Percentiles rank a stretch among this genome's conserved stretches.
These are phyloP conservation scores for Colossoma macropomum DNA, from an alignment of 2,113 vertebrate species.

Conservation along the genomic window DNA sequence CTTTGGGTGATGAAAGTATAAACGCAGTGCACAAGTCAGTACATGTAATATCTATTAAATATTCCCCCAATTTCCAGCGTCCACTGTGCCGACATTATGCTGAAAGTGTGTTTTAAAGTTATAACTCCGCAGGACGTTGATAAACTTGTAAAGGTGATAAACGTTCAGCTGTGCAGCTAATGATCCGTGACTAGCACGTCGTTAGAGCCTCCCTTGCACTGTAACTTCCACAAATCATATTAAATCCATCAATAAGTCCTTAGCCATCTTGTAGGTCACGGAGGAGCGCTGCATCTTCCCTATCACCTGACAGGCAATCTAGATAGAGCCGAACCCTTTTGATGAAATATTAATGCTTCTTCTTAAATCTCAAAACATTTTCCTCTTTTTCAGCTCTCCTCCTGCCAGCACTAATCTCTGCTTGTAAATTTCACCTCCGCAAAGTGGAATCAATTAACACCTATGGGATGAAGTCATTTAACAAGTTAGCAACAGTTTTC, in stretches of 20 bases:
- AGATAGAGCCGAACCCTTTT: conserved; percentile 23
- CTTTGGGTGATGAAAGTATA: background rate
- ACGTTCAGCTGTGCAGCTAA: conserved; percentile 32
- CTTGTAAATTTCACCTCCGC: background rate
- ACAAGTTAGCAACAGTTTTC: background rate
- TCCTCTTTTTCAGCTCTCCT: background rate
- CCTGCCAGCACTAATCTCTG: background rate
- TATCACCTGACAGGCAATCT: conserved; percentile 35
- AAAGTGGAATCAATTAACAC: conserved; percentile 20
- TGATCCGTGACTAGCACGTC: conserved; percentile 25
- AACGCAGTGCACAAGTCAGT: background rate
- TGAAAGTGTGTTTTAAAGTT: conserved; percentile 29
- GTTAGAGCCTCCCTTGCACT: conserved; percentile 2
- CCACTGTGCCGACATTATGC: conserved; percentile 4
- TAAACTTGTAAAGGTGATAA: conserved; percentile 22
- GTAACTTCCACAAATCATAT: conserved; percentile 21
- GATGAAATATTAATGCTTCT: conserved; percentile 34
- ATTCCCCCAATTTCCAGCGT: conserved; percentile 17
- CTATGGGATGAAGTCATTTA: background rate
- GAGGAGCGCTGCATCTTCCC: conserved; percentile 28
- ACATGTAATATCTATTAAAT: background rate
- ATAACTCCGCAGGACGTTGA: conserved; percentile 4
- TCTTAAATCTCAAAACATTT: conserved; percentile 6
- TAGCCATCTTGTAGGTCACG: conserved; percentile 37
- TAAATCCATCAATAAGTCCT: conserved; percentile 47